phyloP scores from a whole-genome alignment of 1,140 invertebrate species.

The Papilio polytes region DNA sequence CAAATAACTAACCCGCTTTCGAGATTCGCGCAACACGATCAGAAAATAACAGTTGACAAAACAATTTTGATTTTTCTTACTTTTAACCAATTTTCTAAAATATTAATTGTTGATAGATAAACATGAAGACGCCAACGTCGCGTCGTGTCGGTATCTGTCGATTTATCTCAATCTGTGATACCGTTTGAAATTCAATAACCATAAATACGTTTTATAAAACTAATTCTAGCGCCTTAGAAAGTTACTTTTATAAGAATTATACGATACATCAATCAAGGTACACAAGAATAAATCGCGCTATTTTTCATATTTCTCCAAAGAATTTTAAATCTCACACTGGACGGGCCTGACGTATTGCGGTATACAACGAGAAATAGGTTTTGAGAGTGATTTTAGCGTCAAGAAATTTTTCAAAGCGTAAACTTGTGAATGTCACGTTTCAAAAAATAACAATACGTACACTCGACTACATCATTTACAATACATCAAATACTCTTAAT shows the following conservation, averaged over 20 bases:
- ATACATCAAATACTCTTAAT: neutral
- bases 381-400: neutral
- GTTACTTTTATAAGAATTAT: neutral
- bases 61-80: no score
- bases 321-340: constrained; percentile 10
- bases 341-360: constrained; percentile 25
- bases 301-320: constrained; percentile 22
- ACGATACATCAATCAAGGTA: constrained; percentile 8
- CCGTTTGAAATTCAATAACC: no score
- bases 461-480: neutral
- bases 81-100: no score
- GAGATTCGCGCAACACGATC: no score
- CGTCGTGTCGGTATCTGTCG: no score
- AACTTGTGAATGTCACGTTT: neutral
- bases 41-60: no score
- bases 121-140: no score
- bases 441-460: neutral
- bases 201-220: neutral
- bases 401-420: neutral
- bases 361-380: constrained; percentile 8
- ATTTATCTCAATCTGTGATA: no score
- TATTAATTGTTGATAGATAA: no score
- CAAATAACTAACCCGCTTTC: no score
- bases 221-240: neutral
- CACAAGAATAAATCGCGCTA: constrained; percentile 19